Evolutionary conservation across 1,140 invertebrate species (phyloP).

Genomic region (Aporrectodea caliginosa): DNA sequence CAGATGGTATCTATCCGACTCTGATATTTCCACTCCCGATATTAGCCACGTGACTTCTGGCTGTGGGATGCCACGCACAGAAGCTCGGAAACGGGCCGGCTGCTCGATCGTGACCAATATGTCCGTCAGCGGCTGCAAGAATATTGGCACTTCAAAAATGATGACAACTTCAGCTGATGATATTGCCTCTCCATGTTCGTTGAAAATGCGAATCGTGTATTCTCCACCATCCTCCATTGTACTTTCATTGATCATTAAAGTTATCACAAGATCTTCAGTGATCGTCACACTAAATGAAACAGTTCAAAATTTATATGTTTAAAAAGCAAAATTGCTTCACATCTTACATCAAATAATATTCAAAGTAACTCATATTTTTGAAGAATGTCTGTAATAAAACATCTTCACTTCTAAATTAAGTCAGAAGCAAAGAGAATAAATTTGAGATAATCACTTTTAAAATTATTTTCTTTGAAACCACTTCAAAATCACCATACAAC

Average conservation of each 20-base stretch:
- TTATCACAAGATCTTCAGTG: constrained; percentile 41
- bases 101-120: constrained; percentile 44
- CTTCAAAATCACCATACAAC: too few relatives aligned
- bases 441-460: too few relatives aligned
- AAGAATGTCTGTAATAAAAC: too few relatives aligned
- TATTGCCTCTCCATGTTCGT: constrained; percentile 81
- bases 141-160: constrained; percentile 48
- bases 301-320: not conserved
- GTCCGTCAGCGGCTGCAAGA: constrained; percentile 51
- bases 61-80: constrained; percentile 53
- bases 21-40: constrained; percentile 37
- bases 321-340: not conserved
- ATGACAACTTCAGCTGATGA: constrained; percentile 84
- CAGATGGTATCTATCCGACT: constrained; percentile 45
- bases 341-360: too few relatives aligned
- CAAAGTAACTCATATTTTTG: too few relatives aligned
- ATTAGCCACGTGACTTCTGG: constrained; percentile 51
- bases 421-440: too few relatives aligned
- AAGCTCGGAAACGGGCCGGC: constrained; percentile 51
- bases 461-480: too few relatives aligned
- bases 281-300: constrained; percentile 41
- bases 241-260: constrained; percentile 78
- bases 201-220: constrained; percentile 85
- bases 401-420: too few relatives aligned
- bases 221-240: constrained; percentile 76